Evolutionary conservation across 2,797 vertebrate genomes (phyloP), one percentile per base, ranked within the genome.

Genomic region (Aselliscus stoliczkanus): DNA sequence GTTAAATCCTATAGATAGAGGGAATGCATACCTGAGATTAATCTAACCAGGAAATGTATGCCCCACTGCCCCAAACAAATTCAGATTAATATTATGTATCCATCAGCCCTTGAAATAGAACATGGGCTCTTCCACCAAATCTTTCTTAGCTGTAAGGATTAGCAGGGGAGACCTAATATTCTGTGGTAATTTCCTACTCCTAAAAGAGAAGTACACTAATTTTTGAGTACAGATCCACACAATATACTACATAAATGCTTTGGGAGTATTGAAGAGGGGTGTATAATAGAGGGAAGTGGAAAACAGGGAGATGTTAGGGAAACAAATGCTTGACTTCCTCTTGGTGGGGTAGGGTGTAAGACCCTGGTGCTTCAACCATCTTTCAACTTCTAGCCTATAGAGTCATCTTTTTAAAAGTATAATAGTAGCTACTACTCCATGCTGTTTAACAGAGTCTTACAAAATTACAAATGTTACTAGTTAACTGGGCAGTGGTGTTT

Each of bases 141-240:
- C 96, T 95, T 97, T 96, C 96, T 97, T 97, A 95, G 85, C 85
- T 85, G 80, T 96, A 96, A 84, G 82, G 92, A 97, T 95, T 96
- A 98, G 95, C 96, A 97, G 92, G 94, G 96, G 92, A 97, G 96
- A 96, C 85, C 96, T 97, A 95, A 96, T 94, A 92, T 95, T 97
- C 87, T 93, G 92, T 96, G 95, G 93, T 85, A 97, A 98, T 97
- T 97, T 98, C 95, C 88, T 96, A 88, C 80, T 97, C 76, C 95
- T 97, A 93, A 96, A 97, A 97, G 97, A 96, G 39, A 97, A 97
- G 96, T 84, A 93, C 90, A 87, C 96, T 97, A 97, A 97, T 96
- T 98, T 98, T 98, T 96, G 94, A 98, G 92, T 95, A 82, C 76
- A 97, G 79, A 93, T 95, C 93, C 90, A 96, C 95, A 95, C 60